phyloP scores from a whole-genome alignment of 2,888 invertebrate species.

The Carcina quercana region DNA sequence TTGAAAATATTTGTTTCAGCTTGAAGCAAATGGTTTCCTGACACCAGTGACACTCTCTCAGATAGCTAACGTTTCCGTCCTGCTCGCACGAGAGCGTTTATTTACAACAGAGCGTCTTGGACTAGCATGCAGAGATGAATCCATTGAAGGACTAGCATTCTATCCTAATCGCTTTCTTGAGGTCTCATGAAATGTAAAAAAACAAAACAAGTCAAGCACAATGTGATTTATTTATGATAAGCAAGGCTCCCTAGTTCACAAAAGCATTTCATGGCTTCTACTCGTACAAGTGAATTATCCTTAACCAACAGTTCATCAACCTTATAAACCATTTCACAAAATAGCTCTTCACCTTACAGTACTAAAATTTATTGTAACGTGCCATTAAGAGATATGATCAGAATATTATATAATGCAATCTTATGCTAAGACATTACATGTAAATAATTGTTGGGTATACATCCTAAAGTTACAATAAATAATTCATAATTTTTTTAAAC shows the following conservation, averaged over 20 bases:
- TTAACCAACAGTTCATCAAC: constrained; percentile 18
- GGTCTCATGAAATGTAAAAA: constrained; percentile 24
- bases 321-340: constrained; percentile 51
- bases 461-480: no score
- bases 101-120: constrained; percentile 91
- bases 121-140: constrained; percentile 94
- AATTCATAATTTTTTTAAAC: no score
- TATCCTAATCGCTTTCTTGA: constrained; percentile 91
- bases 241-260: constrained; percentile 40
- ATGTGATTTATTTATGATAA: constrained; percentile 32
- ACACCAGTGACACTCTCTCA: constrained; percentile 93
- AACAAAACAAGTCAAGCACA: constrained; percentile 32
- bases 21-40: constrained; percentile 80
- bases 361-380: constrained; percentile 1
- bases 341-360: constrained; percentile 28
- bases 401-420: constrained; percentile 1
- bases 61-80: constrained; percentile 86
- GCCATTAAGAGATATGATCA: no score
- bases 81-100: constrained; percentile 92
- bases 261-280: constrained; percentile 33
- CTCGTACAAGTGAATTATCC: constrained; percentile 18
- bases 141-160: constrained; percentile 94
- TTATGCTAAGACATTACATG: not conserved
- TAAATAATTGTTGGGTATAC: no score
- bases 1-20: constrained; percentile 70